A percentile compares a stretch with the other conserved stretches of the same genome.
Conservation (phyloP, 2,888 invertebrate genomes). For the Callosobruchus maculatus region DNA sequence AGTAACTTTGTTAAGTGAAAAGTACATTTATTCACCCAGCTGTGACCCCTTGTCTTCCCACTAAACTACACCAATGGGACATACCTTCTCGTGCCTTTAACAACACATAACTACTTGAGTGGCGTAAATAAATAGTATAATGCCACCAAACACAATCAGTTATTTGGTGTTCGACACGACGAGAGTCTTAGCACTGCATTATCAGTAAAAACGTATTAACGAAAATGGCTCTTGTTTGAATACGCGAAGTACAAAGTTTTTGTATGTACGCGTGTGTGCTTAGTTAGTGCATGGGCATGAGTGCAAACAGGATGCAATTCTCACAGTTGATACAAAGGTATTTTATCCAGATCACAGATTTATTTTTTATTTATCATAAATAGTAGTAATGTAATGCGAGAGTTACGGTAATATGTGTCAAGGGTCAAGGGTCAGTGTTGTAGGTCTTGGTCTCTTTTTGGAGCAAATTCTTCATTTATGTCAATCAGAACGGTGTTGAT, state of each 20-base stretch:
- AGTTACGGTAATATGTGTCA: too few relatives aligned
- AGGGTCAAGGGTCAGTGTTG: neutral
- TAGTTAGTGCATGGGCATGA: neutral
- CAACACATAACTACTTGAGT: neutral
- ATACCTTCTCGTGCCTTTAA: neutral
- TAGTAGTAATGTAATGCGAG: too few relatives aligned
- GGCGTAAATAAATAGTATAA: neutral
- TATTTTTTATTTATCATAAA: too few relatives aligned
- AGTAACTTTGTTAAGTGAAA: too few relatives aligned
- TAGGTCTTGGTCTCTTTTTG: neutral
- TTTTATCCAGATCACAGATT: neutral
- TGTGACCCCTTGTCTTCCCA: neutral
- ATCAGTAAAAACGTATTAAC: neutral
- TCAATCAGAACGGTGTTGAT: too few relatives aligned
- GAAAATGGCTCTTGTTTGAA: neutral
- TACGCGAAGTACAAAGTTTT: neutral
- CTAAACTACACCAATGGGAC: neutral
- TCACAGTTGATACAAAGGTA: neutral
- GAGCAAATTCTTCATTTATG: too few relatives aligned
- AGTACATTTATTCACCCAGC: neutral
- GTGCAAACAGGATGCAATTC: neutral
- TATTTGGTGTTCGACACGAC: neutral
- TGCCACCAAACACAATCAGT: neutral
- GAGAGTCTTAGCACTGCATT: neutral
- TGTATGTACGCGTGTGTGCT: neutral